Evolutionary conservation across 2,113 vertebrate species (phyloP).

Genomic region (Solenodon paradoxus): DNA sequence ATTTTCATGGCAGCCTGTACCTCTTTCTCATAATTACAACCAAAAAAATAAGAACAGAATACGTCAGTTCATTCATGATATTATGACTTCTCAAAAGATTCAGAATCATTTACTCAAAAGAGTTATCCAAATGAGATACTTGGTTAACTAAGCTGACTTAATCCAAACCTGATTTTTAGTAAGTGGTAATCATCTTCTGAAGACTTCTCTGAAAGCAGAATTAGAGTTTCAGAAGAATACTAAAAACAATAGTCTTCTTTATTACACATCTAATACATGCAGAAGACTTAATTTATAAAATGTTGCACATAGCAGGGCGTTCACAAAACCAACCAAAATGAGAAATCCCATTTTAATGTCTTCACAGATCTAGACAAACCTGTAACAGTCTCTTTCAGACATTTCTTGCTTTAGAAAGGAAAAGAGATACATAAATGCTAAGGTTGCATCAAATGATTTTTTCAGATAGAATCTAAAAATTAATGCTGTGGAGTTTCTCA

Average conservation of each 20-base stretch:
- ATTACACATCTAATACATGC: background rate
- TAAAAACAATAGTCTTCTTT: background rate
- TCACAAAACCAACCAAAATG: background rate
- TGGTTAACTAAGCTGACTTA: background rate
- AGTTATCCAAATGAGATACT: background rate
- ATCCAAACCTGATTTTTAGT: background rate
- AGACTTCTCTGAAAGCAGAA: conserved; percentile 17
- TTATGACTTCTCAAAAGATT: conserved; percentile 31
- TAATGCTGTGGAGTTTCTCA: background rate
- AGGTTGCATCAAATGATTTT: background rate
- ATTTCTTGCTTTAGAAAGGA: background rate
- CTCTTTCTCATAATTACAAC: conserved; percentile 17
- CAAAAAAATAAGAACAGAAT: conserved; percentile 16
- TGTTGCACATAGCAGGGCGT: background rate
- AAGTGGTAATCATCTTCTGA: conserved; percentile 17
- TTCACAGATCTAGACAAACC: background rate
- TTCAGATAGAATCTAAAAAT: background rate
- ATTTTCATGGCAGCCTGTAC: background rate
- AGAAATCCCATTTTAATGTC: background rate
- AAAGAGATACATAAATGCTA: background rate
- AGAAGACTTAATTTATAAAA: background rate
- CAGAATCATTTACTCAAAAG: conserved; percentile 21
- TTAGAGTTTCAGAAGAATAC: background rate
- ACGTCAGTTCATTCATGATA: conserved; percentile 17
- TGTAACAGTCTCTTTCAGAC: background rate